These are phyloP conservation scores for Eulemur rubriventer DNA, from an alignment of 2,797 vertebrate species.

Conservation along the genomic window DNA sequence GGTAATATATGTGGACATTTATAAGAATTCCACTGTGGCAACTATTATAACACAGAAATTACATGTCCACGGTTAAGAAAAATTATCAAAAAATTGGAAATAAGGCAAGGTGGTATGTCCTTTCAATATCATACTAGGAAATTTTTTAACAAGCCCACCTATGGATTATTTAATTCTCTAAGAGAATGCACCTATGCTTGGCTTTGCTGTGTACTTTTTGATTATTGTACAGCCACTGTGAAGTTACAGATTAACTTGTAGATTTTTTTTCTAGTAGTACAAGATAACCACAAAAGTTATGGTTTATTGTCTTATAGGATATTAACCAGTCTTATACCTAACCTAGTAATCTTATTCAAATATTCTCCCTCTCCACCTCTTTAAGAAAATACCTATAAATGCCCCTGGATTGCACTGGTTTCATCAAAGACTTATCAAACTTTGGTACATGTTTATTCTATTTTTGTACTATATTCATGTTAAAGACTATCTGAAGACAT, in stretches of 20 bases:
- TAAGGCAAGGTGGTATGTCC: background rate
- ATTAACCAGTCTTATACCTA: background rate
- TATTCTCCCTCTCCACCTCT: background rate
- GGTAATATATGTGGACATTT: background rate
- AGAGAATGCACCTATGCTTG: background rate
- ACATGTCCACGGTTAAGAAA: background rate
- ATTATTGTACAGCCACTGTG: background rate
- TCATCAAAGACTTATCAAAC: background rate
- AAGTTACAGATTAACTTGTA: background rate
- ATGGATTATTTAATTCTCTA: background rate
- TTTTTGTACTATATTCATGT: background rate
- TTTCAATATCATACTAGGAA: background rate
- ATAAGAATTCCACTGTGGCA: background rate
- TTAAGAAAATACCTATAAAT: constrained; percentile 5
- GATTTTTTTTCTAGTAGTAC: background rate
- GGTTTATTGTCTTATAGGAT: background rate
- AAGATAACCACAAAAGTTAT: background rate
- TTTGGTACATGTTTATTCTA: background rate
- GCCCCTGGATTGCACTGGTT: background rate
- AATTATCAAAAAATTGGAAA: background rate
- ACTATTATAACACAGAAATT: background rate
- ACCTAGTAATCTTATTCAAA: background rate
- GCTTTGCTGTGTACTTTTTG: background rate
- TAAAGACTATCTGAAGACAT: background rate
- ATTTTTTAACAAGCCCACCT: background rate